Evolutionary conservation across 2,113 vertebrate genomes (phyloP).

Genomic region (Lepus europaeus): DNA sequence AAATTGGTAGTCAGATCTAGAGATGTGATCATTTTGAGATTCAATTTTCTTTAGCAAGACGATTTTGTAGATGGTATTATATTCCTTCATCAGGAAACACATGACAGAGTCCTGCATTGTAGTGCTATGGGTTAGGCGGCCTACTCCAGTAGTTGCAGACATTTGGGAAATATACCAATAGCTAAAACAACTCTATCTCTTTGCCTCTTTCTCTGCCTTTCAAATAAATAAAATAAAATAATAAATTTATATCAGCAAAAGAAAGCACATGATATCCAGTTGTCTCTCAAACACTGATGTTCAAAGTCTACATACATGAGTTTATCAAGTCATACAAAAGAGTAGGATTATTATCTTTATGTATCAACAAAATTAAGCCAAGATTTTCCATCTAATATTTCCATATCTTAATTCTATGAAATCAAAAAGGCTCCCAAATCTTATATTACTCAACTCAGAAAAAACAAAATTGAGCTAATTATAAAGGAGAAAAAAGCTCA

Average conservation of each 20-base stretch:
- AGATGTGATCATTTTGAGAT: background rate
- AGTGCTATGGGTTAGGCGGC: too few relatives aligned
- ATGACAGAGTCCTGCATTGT: too few relatives aligned
- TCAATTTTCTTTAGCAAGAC: slow-evolving; percentile 22
- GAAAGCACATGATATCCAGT: background rate
- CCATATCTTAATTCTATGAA: slow-evolving; percentile 15
- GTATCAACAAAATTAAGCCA: slow-evolving; percentile 14
- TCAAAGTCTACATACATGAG: background rate
- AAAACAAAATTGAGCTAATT: slow-evolving; percentile 16
- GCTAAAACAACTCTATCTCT: too few relatives aligned
- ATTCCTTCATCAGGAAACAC: slow-evolving; percentile 9
- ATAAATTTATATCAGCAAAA: too few relatives aligned
- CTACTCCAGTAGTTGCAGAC: too few relatives aligned
- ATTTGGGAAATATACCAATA: too few relatives aligned
- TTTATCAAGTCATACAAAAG: background rate
- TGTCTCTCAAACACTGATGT: background rate
- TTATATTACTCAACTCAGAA: background rate
- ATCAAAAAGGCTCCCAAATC: slow-evolving; percentile 50
- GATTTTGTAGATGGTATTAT: background rate
- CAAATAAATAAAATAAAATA: too few relatives aligned
- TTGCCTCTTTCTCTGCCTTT: too few relatives aligned
- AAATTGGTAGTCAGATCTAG: background rate
- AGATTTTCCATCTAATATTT: slow-evolving; percentile 16
- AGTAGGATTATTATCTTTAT: background rate
- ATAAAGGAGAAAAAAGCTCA: background rate